Evolutionary conservation across 2,113 vertebrate species (phyloP), one percentile per base, ranked within the genome.

Genomic region (Oceanites oceanicus): DNA sequence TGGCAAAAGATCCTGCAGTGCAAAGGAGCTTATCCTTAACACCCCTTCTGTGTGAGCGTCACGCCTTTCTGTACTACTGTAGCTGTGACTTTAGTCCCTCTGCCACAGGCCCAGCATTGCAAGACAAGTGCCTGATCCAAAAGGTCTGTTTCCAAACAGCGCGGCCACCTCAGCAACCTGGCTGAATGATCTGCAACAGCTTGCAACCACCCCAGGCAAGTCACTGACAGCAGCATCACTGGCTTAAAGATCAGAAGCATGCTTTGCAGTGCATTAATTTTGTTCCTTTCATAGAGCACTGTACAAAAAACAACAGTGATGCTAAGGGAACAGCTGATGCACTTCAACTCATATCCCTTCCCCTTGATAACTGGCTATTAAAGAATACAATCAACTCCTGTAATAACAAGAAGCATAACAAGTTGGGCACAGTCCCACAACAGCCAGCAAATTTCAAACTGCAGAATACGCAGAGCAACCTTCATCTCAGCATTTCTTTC

Each of bases 41-140:
- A 71, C 0, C 23, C 1, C 45, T 34, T 22, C 59, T 3, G 9
- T 7, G 40, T 0, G 0, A 78, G 68, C 10, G 3, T 25, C 71
- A 30, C 0, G 0, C 71, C 52, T 2, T 9, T 49, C 66, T 25
- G 14, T 36, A 21, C 30, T 15, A 6, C 79, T 63, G 38, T 0
- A 53, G 52, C 75, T 8, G 1, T 58, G 63, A 29, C n/a, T 34
- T 45, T 0, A 40, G 53, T 4, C 58, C 58, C 73, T 40, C 63
- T 45, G 59, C 77, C 81, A 27, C 67, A 44, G 86, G n/a, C 29
- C 47, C 53, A 53, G 42, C 62, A 13, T 45, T 50, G 75, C 55
- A 42, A 82, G 45, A 47, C 49, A 56, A 47, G 40, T 3, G 1
- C 62, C 55, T 55, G 49, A 68, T 47, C 26, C 74, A 38, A 15